Conservation (phyloP, 2,113 vertebrate species). For the Acinonyx jubatus region DNA sequence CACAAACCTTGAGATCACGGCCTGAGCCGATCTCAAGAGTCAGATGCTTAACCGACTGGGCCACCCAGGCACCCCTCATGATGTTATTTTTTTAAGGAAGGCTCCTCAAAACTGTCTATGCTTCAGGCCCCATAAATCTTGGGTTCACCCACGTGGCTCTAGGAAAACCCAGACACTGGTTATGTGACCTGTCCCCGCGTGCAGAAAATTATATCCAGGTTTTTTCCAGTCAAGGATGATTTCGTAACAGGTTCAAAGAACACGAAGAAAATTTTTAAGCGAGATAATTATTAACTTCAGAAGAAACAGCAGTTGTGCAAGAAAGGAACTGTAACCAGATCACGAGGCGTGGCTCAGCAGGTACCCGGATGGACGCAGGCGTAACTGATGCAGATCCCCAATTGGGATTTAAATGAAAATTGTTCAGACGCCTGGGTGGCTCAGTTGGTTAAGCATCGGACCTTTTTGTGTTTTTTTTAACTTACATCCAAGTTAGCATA, state of each 20-base stretch:
- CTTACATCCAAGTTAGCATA: no score
- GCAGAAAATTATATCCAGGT: neutral
- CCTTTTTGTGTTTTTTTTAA: no score
- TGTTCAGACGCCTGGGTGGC: neutral
- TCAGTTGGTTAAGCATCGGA: no score
- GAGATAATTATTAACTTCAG: neutral
- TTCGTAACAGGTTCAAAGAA: neutral
- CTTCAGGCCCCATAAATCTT: neutral
- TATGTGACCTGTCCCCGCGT: neutral
- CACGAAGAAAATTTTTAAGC: neutral
- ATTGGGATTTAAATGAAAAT: neutral
- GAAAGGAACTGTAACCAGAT: neutral
- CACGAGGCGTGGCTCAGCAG: neutral
- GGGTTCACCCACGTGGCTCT: neutral
- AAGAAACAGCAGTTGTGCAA: slow-evolving; percentile 40
- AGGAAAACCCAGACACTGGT: neutral
- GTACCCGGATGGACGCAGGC: neutral
- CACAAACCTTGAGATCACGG: neutral
- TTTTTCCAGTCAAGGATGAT: neutral
- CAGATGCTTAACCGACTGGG: neutral
- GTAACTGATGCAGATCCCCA: neutral
- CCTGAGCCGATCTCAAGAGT: neutral
- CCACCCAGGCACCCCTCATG: neutral
- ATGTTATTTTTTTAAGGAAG: neutral
- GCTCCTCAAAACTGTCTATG: neutral